Evolutionary conservation across 2,888 invertebrate species (phyloP).

Genomic region (Limenitis arthemis): DNA sequence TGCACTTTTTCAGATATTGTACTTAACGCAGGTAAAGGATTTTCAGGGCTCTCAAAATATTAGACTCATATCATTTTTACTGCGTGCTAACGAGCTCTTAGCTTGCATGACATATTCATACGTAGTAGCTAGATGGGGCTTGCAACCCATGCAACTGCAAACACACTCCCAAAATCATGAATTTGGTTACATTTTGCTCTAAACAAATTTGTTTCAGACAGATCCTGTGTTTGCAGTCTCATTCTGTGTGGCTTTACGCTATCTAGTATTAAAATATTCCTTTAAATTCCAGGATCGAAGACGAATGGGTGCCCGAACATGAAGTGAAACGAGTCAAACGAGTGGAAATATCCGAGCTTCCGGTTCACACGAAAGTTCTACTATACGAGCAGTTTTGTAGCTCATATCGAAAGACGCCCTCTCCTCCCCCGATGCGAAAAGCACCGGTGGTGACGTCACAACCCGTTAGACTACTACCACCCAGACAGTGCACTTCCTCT

Average conservation of each 20-base stretch:
- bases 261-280: conserved; percentile 10
- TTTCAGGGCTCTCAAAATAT: no score
- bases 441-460: conserved; percentile 19
- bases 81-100: not conserved
- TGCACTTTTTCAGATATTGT: no score
- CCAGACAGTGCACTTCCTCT: conserved; percentile 49
- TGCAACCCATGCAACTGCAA: conserved; percentile 60
- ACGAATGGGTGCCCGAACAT: conserved; percentile 88
- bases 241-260: conserved; percentile 45
- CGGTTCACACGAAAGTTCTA: conserved; percentile 61
- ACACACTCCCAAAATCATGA: conserved; percentile 36
- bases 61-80: not conserved
- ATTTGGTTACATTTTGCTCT: not conserved
- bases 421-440: conserved; percentile 28
- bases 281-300: conserved; percentile 77
- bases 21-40: no score
- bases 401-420: conserved; percentile 41
- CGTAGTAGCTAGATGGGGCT: conserved; percentile 29
- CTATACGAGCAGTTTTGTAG: conserved; percentile 67
- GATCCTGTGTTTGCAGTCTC: conserved; percentile 53
- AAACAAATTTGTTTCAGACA: not conserved
- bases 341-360: conserved; percentile 69
- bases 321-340: conserved; percentile 75
- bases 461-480: conserved; percentile 31
- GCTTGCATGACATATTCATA: conserved; percentile 6